These are phyloP conservation scores for Alces alces DNA, from an alignment of 2,113 vertebrate species.

Conservation along the genomic window DNA sequence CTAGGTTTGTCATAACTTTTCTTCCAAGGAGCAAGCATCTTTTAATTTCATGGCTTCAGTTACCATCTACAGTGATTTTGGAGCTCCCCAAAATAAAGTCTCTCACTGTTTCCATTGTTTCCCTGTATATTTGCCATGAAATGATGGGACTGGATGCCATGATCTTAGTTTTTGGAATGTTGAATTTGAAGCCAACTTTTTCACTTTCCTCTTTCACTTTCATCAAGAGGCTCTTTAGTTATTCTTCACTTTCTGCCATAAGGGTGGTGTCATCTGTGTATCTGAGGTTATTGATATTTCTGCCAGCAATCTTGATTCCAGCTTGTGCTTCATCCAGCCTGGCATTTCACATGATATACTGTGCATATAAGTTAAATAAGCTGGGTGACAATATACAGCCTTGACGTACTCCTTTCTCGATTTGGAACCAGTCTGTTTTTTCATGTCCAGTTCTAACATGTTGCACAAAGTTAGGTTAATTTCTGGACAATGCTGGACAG, in stretches of 20 bases:
- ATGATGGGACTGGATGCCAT: neutral
- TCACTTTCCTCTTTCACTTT: neutral
- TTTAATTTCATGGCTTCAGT: neutral
- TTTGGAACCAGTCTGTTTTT: neutral
- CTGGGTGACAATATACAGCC: neutral
- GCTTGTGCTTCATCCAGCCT: neutral
- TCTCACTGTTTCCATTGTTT: neutral
- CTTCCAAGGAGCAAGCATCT: neutral
- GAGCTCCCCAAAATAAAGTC: neutral
- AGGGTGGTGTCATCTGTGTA: neutral
- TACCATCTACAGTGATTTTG: neutral
- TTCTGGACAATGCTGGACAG: neutral
- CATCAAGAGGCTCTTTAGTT: neutral
- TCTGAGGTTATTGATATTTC: neutral
- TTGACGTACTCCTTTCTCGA: neutral
- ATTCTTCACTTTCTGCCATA: neutral
- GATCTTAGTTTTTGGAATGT: neutral
- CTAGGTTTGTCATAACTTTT: neutral
- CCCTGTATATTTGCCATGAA: neutral
- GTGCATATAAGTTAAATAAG: neutral
- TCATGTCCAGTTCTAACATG: neutral
- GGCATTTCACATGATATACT: neutral
- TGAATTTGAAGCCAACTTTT: neutral
- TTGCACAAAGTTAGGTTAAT: neutral
- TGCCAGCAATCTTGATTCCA: neutral